Base-by-base conservation (phyloP, 1,140 invertebrate genomes). In the Metopolophium dirhodum region DNA sequence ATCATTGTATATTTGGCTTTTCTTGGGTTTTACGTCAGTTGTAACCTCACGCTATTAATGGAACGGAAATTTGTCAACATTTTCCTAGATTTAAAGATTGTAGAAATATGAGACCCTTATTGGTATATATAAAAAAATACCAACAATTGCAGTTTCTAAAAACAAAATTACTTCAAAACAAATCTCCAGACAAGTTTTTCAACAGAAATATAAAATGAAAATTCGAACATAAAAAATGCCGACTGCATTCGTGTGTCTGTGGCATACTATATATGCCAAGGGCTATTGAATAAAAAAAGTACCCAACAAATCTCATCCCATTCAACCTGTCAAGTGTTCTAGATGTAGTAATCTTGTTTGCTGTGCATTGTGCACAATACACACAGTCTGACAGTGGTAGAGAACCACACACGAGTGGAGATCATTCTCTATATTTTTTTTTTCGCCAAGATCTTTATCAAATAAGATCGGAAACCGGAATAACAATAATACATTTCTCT, bases 321-420 rank as follows among this genome's bases (percentile, higher is more conserved):
- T 93, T 93, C 91, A 93, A 93, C 91, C 91, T 93, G 91, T 93
- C 91, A 93, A 93, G 91, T 93, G 91, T 93, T 93, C 49, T 82
- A 93, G 49, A 93, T 93, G 82, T 54, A 93, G 91, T 93, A 93
- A 93, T 93, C 91, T 93, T 93, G 91, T 93, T 93, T 93, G 49
- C 91, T 85, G 82, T 68, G 57, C 82, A 93, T 86, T 93, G 91
- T 45, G 49, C 11, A 37, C 61, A 83, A 45, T 85, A 85, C 68
- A 83, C 68, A 35, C 47, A 51, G 35, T 54, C 47, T 54, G 82
- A 93, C 91, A 93, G 91, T 93, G 91, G 82, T 51, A 85, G 82
- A 86, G 82, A 93, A 93, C 91, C 91, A 85, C 91, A 85, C 89
- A 54, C 77, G 91, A 93, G 82, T 57, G 22, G 49, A 85, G 82